Base-by-base conservation (phyloP, 2,113 vertebrate species). In the Aleadryas rufinucha region DNA sequence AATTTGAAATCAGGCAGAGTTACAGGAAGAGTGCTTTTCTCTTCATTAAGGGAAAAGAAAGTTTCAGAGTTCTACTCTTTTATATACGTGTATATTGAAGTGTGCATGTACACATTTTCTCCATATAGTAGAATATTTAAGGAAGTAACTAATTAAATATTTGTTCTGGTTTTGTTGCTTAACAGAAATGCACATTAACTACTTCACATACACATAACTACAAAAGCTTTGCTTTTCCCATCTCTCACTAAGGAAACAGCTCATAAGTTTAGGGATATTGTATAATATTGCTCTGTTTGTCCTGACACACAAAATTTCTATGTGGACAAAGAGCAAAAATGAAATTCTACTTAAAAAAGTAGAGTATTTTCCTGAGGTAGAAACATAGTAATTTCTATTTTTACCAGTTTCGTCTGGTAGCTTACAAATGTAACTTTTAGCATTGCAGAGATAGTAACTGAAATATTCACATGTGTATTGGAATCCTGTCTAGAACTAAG, bases 161-260 rank as follows among this genome's bases (percentile, higher is more conserved):
- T 87, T 91, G 33, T 68, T 80, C 57, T 57, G n/a, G 9, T 53
- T 85, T 93, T 95, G 13, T 63, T 94, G 31, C 27, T 86, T 76
- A 72, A 85, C 50, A 85, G 74, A 93, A 74, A 86, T 61, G 28
- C 14, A 10, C 8, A 50, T 44, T 65, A 82, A 68, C 74, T 91
- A 60, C 41, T 86, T 93, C 52, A 95, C n/a, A n/a, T n/a, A n/a
- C n/a, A n/a, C n/a, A n/a, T n/a, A n/a, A n/a, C n/a, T n/a, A n/a
- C n/a, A n/a, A n/a, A n/a, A n/a, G 39, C 18, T 92, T 95, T 93
- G 10, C 13, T 92, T 96, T 95, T 86, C 28, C 66, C 11, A 61
- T 60, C 49, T 83, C 24, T 52, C 52, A 79, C 66, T 52, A 16
- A 65, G 35, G 39, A 94, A 92, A 71, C 0, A 42, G 13, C 39